A percentile compares a stretch with the other conserved stretches of the same genome.
phyloP scores from a whole-genome alignment of 1,140 invertebrate genomes.

The Pollicipes pollicipes region DNA sequence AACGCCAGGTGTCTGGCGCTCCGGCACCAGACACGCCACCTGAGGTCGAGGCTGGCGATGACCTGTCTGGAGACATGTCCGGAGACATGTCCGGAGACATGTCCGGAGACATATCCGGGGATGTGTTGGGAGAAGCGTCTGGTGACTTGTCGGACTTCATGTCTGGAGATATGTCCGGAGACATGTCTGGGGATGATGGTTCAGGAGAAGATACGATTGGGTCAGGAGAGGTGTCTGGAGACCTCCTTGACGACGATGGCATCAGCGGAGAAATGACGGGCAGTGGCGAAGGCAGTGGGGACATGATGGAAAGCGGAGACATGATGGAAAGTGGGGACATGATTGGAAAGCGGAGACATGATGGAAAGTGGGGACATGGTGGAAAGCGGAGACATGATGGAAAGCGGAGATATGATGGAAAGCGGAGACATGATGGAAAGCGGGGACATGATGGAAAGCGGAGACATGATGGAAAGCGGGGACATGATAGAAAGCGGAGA shows the following conservation, averaged over 20 bases:
- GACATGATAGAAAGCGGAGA: too few species aligned
- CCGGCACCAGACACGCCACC: too few species aligned
- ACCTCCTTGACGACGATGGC: not conserved
- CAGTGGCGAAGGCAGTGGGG: not conserved
- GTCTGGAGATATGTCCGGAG: not conserved
- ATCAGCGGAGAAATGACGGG: not conserved
- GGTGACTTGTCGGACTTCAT: not conserved
- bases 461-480: not conserved
- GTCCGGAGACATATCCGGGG: not conserved
- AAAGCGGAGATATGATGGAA: not conserved
- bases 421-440: not conserved
- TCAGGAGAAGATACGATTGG: not conserved
- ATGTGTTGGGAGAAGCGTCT: not conserved
- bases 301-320: not conserved
- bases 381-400: too few species aligned
- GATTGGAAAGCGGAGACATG: too few species aligned
- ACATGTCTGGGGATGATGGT: not conserved
- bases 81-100: not conserved
- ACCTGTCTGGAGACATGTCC: too few species aligned
- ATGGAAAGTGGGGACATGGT: too few species aligned
- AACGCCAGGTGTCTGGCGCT: too few species aligned
- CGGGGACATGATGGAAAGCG: not conserved
- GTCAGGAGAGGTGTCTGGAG: not conserved
- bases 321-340: too few species aligned
- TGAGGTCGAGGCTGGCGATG: too few species aligned